Evolutionary conservation across 2,888 invertebrate species (phyloP), one percentile per base, ranked within the genome.

Genomic region (Eutolmus rufibarbis): DNA sequence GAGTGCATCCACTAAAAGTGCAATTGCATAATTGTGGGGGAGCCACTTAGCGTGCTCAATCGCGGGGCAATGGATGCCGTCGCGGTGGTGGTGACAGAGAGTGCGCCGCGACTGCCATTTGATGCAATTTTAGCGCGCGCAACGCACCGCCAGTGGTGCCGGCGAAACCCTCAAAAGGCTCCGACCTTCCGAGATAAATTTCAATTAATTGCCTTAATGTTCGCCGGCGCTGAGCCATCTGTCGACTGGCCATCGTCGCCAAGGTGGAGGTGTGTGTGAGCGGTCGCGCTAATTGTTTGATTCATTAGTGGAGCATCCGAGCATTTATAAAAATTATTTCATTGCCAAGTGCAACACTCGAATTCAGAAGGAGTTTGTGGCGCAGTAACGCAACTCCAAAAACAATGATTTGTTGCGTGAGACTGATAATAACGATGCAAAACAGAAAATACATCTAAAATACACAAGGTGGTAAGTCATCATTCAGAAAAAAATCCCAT

Each of bases 181-280:
- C 40, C 66, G 66, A 66, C 84, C 66, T 84, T 84, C 57, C 66
- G 66, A 37, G 84, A 84, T 84, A 66, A 84, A 84, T 84, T 84
- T 74, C 74, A 74, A 74, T 86, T 86, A 86, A 86, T 86, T 86
- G 74, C 46, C 85, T 74, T 86, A 19, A 86, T 74, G 74, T 74
- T 74, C 46, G 85, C 85, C 85, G 85, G 46, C 85, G 46, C 74
- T 23, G 1, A 5, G 28, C 56, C 85, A 86, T 51, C 23, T 86
- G 85, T n/a, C 16, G 37, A 0, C n/a, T 5, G 40, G 37, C 9
- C 19, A 28, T 23, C 23, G 66, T 28, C 66, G 19, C 37, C 14
- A 28, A 76, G 76, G n/a, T 34, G 28, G 76, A 76, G 34, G 76
- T 37, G 28, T 34, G n/a, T 37, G 76, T 76, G 76, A 37, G 40